These are phyloP conservation scores for Diadumene lineata DNA, from an alignment of 92 coral and sea anemone genomes.

Conservation along the genomic window DNA sequence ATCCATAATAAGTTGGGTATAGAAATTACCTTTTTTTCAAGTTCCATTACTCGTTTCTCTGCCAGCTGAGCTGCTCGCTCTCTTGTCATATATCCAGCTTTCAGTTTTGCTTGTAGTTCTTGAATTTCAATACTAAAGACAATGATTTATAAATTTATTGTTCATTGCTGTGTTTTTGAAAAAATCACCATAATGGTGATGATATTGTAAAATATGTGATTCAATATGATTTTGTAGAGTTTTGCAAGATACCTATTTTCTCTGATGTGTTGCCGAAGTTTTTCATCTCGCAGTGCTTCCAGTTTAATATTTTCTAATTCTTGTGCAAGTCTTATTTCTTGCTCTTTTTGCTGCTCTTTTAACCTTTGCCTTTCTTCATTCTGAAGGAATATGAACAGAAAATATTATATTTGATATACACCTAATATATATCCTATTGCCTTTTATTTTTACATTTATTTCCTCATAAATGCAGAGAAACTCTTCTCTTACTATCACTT, in stretches of 20 bases:
- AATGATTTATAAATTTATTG: too few species aligned
- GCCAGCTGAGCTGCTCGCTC: slow-evolving; percentile 93
- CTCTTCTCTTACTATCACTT: too few species aligned
- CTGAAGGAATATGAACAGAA: not conserved
- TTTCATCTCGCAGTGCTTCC: slow-evolving; percentile 76
- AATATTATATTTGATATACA: not conserved
- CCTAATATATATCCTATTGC: not conserved
- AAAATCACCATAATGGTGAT: too few species aligned
- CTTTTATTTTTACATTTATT: not conserved
- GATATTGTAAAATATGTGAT: too few species aligned
- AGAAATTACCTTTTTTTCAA: slow-evolving; percentile 61
- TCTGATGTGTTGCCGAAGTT: slow-evolving; percentile 88
- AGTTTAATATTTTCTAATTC: slow-evolving; percentile 84
- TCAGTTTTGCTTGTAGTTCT: slow-evolving; percentile 91
- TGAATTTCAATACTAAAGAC: slow-evolving; percentile 82
- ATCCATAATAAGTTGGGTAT: not conserved
- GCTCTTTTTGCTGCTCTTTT: slow-evolving; percentile 78
- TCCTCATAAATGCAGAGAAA: not conserved
- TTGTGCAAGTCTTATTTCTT: slow-evolving; percentile 77
- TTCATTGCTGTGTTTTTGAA: too few species aligned
- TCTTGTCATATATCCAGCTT: slow-evolving; percentile 94
- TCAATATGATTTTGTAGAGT: too few species aligned
- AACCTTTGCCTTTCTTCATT: slow-evolving; percentile 52
- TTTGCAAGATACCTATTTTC: slow-evolving; percentile 89
- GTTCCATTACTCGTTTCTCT: slow-evolving; percentile 69